These are phyloP conservation scores for Notospermus geniculatus DNA, from an alignment of 1,140 invertebrate genomes.

Conservation along the genomic window DNA sequence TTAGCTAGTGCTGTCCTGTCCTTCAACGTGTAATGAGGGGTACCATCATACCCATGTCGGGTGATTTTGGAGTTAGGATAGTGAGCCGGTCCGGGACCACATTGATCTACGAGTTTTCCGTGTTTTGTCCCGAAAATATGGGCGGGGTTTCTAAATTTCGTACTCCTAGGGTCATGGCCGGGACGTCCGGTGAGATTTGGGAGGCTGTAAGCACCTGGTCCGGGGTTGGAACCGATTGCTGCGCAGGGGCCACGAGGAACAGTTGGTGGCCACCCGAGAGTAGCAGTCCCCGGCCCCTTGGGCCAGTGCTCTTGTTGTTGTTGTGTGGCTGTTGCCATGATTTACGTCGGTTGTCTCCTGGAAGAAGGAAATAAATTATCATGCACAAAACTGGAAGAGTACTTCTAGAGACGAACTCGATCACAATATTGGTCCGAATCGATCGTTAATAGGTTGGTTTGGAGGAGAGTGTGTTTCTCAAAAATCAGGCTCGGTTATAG, in stretches of 20 bases:
- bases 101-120: slow-evolving; percentile 19
- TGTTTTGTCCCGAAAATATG: slow-evolving; percentile 17
- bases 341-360: no score
- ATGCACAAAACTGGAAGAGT: no score
- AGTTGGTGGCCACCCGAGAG: no score
- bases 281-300: no score
- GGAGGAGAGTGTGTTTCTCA: no score
- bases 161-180: slow-evolving; percentile 19
- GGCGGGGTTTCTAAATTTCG: slow-evolving; percentile 16
- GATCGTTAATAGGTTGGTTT: no score
- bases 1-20: slow-evolving; percentile 30
- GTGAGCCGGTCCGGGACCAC: slow-evolving; percentile 20
- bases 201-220: slow-evolving; percentile 59
- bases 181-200: slow-evolving; percentile 17
- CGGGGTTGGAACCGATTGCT: slow-evolving; percentile 81
- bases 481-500: no score
- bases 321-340: no score
- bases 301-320: no score
- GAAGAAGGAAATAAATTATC: no score
- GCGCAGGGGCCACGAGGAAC: slow-evolving; percentile 75
- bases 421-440: no score
- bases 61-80: slow-evolving; percentile 13
- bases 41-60: slow-evolving; percentile 24
- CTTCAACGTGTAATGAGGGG: slow-evolving; percentile 24
- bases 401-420: no score